Percentiles rank a stretch among this genome's conserved stretches.
These are phyloP conservation scores for Engraulis encrasicolus DNA, from an alignment of 2,113 vertebrate genomes.

Conservation along the genomic window DNA sequence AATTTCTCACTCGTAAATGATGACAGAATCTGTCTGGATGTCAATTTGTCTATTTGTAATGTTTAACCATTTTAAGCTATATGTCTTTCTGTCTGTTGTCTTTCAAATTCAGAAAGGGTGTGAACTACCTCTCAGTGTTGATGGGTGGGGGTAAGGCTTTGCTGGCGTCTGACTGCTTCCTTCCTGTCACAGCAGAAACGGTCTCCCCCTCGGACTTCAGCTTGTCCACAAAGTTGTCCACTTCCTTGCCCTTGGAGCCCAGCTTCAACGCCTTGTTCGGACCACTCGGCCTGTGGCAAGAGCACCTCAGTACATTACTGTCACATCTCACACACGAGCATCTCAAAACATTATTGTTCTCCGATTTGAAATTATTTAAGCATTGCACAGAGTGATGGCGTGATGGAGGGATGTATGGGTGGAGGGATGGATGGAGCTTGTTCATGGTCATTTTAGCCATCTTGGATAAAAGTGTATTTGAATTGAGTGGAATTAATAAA, in stretches of 20 bases:
- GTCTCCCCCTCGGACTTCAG: slow-evolving; percentile 95
- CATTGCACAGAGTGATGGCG: not conserved
- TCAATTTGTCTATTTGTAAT: too few species aligned
- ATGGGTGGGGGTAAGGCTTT: slow-evolving; percentile 84
- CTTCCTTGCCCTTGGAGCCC: slow-evolving; percentile 94
- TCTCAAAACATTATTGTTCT: too few species aligned
- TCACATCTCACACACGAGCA: not conserved
- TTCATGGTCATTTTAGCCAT: not conserved
- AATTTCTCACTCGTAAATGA: too few species aligned
- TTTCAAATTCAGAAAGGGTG: not conserved
- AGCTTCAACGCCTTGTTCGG: slow-evolving; percentile 95
- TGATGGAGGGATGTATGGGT: too few species aligned
- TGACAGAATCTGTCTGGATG: too few species aligned
- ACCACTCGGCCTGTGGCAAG: slow-evolving; percentile 82
- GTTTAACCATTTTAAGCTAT: too few species aligned
- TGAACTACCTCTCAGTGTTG: slow-evolving; percentile 86
- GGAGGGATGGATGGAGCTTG: too few species aligned
- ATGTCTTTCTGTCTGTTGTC: too few species aligned
- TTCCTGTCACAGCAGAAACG: slow-evolving; percentile 80
- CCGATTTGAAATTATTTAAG: not conserved
- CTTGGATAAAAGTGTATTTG: too few species aligned
- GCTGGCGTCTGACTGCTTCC: slow-evolving; percentile 84
- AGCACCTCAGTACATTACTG: not conserved
- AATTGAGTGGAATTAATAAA: not conserved
- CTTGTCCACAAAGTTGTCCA: slow-evolving; percentile 98